Conservation (phyloP, 2,888 invertebrate species). For the Zygogramma bicolorata region DNA sequence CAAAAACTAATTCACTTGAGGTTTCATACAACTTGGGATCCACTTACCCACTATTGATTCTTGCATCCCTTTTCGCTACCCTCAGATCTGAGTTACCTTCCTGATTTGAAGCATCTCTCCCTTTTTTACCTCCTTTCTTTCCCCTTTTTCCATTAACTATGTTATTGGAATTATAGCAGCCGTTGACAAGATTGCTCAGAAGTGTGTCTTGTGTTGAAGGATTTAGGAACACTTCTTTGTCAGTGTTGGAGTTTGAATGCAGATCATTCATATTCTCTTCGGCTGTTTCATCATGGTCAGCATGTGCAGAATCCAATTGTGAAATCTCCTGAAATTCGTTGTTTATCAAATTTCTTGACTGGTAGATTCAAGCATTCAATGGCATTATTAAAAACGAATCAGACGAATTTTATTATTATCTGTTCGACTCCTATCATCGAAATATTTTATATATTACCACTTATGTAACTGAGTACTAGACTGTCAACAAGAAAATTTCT, state of each 20-base stretch:
- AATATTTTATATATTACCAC: no score
- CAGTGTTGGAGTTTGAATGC: constrained; percentile 31
- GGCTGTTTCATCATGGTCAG: constrained; percentile 21
- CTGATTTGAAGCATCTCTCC: background rate
- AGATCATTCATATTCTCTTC: constrained; percentile 43
- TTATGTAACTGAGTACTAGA: no score
- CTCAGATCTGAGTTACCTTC: constrained; percentile 39
- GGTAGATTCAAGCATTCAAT: background rate
- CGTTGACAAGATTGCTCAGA: constrained; percentile 60
- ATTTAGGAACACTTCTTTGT: constrained; percentile 59
- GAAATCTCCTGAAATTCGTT: constrained; percentile 32
- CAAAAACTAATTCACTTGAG: no score
- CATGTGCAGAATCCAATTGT: background rate
- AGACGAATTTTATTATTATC: no score
- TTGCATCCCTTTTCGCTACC: constrained; percentile 48
- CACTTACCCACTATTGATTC: constrained; percentile 44
- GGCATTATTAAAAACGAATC: no score
- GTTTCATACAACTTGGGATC: no score
- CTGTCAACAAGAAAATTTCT: no score
- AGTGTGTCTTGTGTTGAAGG: constrained; percentile 59
- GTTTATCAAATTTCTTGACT: background rate
- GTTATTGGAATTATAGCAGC: constrained; percentile 55
- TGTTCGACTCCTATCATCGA: no score
- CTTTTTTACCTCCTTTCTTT: constrained; percentile 21
- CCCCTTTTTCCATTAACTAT: constrained; percentile 40